Evolutionary conservation across 37 sponge, comb jelly and placozoan genomes (phyloP).

Genomic region (Beroe forskalii): DNA sequence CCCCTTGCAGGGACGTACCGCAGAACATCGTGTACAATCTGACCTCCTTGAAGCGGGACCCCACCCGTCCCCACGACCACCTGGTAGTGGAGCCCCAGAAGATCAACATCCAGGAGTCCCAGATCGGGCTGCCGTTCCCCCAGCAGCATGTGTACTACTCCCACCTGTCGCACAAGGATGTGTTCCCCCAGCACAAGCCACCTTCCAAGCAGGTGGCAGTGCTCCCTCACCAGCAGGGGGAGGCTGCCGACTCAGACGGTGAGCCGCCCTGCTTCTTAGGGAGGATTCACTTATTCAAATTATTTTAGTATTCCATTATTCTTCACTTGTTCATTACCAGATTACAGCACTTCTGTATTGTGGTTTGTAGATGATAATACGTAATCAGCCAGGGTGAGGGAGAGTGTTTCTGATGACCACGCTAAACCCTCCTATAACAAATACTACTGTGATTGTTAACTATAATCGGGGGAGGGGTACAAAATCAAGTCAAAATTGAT

Average conservation of each 20-base stretch:
- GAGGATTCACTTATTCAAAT: no score
- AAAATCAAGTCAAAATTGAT: no score
- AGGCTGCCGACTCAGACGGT: constrained; percentile 37
- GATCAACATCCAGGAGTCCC: constrained; percentile 41
- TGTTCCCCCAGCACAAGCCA: constrained; percentile 52
- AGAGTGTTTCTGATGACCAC: no score
- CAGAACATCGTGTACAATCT: not conserved
- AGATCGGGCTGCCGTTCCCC: not conserved
- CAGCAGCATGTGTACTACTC: constrained; percentile 27
- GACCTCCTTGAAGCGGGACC: not conserved
- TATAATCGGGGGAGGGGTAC: no score
- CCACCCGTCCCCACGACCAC: constrained; percentile 28
- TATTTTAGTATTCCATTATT: no score
- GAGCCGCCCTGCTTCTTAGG: no score
- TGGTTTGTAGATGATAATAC: no score
- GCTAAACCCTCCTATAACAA: no score
- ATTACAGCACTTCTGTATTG: no score
- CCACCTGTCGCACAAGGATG: constrained; percentile 12
- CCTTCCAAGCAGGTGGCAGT: constrained; percentile 6
- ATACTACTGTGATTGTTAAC: no score
- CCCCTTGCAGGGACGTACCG: constrained; percentile 13
- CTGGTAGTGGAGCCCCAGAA: constrained; percentile 7
- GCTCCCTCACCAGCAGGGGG: not conserved
- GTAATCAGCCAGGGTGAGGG: no score
- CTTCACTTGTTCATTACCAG: no score